Percentiles rank a stretch among this genome's conserved stretches.
Conservation (phyloP, 2,888 invertebrate genomes). For the Parasteatoda lunata region DNA sequence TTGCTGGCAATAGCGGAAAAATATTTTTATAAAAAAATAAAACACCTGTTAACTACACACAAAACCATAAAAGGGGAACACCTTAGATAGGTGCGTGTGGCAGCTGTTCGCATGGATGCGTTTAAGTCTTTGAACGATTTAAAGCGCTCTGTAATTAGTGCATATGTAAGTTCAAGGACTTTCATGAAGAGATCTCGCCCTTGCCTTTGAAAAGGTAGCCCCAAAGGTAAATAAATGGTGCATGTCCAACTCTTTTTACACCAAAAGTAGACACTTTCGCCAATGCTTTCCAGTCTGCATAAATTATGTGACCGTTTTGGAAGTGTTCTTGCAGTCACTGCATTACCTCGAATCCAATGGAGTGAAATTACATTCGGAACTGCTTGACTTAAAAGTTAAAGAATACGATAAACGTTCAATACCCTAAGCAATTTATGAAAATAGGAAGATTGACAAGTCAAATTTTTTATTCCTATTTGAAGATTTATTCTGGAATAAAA, state of each 20-base stretch:
- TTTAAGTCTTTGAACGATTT: slow-evolving; percentile 45
- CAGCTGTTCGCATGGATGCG: slow-evolving; percentile 16
- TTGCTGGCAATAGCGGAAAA: no score
- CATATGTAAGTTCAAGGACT: slow-evolving; percentile 58
- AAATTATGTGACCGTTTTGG: not conserved
- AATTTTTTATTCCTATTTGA: no score
- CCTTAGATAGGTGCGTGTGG: slow-evolving; percentile 3
- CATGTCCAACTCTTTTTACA: slow-evolving; percentile 3
- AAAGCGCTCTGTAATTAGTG: slow-evolving; percentile 50
- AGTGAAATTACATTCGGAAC: no score
- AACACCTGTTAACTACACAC: no score
- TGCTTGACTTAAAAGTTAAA: no score
- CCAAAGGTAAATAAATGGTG: slow-evolving; percentile 28
- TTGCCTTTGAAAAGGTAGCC: not conserved
- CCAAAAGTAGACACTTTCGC: not conserved
- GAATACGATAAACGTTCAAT: no score
- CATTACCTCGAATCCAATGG: not conserved
- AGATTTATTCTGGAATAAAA: no score
- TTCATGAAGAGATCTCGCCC: slow-evolving; percentile 18
- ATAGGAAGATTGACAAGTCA: no score
- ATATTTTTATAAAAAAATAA: no score
- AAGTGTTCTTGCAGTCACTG: not conserved
- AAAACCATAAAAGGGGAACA: not conserved
- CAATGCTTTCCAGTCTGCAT: not conserved
- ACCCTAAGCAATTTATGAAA: no score